Evolutionary conservation across 2,113 vertebrate species (phyloP), one percentile per base, ranked within the genome.

Genomic region (Syngnathus typhle): DNA sequence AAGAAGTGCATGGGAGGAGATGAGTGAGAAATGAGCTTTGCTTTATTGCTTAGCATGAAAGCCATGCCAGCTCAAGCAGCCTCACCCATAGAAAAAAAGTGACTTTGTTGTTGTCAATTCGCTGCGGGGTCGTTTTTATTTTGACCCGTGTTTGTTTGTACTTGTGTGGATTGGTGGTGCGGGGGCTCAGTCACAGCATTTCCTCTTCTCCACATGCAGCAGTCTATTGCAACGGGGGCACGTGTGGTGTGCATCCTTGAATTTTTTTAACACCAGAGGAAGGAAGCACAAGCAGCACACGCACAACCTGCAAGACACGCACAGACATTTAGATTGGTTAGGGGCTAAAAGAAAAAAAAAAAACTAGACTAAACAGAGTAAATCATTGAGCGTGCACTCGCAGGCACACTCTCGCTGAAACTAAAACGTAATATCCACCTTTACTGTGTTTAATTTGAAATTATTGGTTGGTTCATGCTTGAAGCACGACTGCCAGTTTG

Each of bases 171-270:
- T 32, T 32, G 27, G 27, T 32, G 27, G 27, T 32, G 27, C 16
- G 60, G 10, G 9, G 47, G 10, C 2, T 88, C 81, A 90, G 76
- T 86, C 82, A 76, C 91, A 92, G 73, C 90, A 92, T 37, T 72
- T 2, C 6, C 76, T 91, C 85, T 90, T 92, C 18, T 92, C 84
- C 1, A 92, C 67, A 7, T 91, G 73, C 60, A 92, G 82, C 7
- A 92, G 58, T 71, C 80, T 80, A 19, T 85, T 72, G 79, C 91
- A 92, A 72, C 73, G 82, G 1, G 91, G 91, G 80, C 91, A 92
- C 0, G 87, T 79, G 83, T 92, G 91, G 64, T 91, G 78, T 1
- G 54, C 89, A 1, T 92, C 90, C 80, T 92, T 92, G 80, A 91
- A 92, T 52, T 69, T 61, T 16, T 92, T 90, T 61, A 89, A 0